Evolutionary conservation across 2,888 invertebrate species (phyloP).

Genomic region (Lordiphosa andalusiaca): DNA sequence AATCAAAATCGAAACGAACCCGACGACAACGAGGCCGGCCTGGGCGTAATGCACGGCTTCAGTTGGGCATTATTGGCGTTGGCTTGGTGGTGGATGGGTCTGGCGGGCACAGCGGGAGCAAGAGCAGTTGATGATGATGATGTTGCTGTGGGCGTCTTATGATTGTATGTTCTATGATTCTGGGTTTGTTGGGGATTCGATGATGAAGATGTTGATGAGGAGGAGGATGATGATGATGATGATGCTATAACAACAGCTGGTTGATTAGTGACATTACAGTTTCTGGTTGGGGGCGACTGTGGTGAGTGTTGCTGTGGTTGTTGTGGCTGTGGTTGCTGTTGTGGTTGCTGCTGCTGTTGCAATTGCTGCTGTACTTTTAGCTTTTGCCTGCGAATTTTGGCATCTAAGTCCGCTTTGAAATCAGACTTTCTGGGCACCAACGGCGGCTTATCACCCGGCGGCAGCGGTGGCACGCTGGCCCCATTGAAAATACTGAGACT

Average conservation of each 20-base stretch:
- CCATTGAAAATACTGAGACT: slow-evolving; percentile 73
- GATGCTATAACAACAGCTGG: slow-evolving; percentile 55
- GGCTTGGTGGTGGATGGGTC: slow-evolving; percentile 37
- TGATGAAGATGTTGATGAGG: slow-evolving; percentile 23
- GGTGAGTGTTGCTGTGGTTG: slow-evolving; percentile 53
- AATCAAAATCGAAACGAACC: slow-evolving; percentile 73
- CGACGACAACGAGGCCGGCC: slow-evolving; percentile 80
- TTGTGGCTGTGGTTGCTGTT: slow-evolving; percentile 42
- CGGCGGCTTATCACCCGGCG: slow-evolving; percentile 49
- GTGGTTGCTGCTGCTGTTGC: slow-evolving; percentile 58
- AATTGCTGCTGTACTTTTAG: slow-evolving; percentile 72
- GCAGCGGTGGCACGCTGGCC: slow-evolving; percentile 17
- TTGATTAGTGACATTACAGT: slow-evolving; percentile 76
- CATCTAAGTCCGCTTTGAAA: slow-evolving; percentile 78
- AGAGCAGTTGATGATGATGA: slow-evolving; percentile 42
- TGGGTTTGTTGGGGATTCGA: slow-evolving; percentile 17
- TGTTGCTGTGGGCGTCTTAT: slow-evolving; percentile 44
- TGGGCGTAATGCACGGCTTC: slow-evolving; percentile 80
- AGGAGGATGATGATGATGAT: slow-evolving; percentile 31
- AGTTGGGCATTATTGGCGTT: slow-evolving; percentile 48
- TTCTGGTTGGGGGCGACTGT: slow-evolving; percentile 58
- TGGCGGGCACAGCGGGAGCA: slow-evolving; percentile 44
- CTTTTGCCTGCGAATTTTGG: slow-evolving; percentile 76
- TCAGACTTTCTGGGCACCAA: slow-evolving; percentile 66
- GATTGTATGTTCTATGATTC: slow-evolving; percentile 58